phyloP scores from a whole-genome alignment of 1,140 invertebrate species.

The Thalassaphorura encarpata region DNA sequence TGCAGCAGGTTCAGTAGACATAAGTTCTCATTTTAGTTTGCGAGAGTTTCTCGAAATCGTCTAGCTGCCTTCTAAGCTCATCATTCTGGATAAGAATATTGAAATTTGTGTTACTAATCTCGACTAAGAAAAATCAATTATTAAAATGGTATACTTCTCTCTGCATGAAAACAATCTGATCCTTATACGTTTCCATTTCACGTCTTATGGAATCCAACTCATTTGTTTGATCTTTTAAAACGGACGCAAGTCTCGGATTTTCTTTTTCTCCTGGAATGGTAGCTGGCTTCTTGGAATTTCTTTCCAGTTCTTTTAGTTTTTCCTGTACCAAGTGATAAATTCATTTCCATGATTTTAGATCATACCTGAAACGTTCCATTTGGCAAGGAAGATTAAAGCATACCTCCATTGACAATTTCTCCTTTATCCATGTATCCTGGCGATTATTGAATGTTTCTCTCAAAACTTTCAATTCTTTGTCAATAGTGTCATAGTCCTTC shows the following conservation, averaged over 20 bases:
- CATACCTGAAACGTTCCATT: not conserved
- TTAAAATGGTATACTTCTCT: constrained; percentile 43
- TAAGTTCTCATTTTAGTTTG: constrained; percentile 57
- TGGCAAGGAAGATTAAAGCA: not conserved
- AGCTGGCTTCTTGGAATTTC: constrained; percentile 41
- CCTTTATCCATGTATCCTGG: constrained; percentile 60
- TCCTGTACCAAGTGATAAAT: constrained; percentile 41
- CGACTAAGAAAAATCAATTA: not conserved
- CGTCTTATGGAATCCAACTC: constrained; percentile 62
- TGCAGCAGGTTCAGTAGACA: constrained; percentile 10
- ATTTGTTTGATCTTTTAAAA: constrained; percentile 59
- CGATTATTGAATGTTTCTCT: constrained; percentile 56
- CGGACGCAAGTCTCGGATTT: constrained; percentile 47
- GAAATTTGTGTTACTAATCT: not conserved
- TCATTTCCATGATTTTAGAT: not conserved
- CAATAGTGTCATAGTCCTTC: constrained; percentile 48
- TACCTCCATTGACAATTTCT: constrained; percentile 55
- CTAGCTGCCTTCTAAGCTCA: constrained; percentile 64
- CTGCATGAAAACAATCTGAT: constrained; percentile 56
- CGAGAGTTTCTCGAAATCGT: constrained; percentile 72
- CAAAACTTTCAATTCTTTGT: constrained; percentile 55
- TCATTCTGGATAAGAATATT: constrained; percentile 51
- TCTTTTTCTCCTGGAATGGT: constrained; percentile 33
- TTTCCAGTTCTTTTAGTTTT: constrained; percentile 54
- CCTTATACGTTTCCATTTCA: constrained; percentile 56